Evolutionary conservation across 2,888 invertebrate species (phyloP).

Genomic region (Yponomeuta cagnagella): DNA sequence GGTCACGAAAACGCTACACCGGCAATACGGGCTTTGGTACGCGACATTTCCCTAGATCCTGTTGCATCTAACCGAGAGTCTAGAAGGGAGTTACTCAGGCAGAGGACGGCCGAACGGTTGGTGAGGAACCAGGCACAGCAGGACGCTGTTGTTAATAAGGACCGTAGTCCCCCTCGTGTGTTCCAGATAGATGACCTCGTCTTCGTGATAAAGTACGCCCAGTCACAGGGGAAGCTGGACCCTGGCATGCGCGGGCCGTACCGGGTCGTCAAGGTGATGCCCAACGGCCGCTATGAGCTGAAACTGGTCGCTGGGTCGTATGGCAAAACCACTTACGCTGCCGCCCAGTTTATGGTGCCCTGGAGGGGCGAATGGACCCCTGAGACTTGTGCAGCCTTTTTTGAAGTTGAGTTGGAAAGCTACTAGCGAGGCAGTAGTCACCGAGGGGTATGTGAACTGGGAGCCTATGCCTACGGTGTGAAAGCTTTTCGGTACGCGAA

Average conservation of each 20-base stretch:
- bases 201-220: constrained; percentile 17
- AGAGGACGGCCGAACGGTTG: not conserved
- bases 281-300: constrained; percentile 19
- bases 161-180: constrained; percentile 3
- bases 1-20: constrained; percentile 16
- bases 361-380: constrained; percentile 21
- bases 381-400: constrained; percentile 12
- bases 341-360: constrained; percentile 22
- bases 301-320: constrained; percentile 15
- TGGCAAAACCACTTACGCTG: constrained; percentile 21
- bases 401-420: constrained; percentile 8
- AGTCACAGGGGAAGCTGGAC: constrained; percentile 18
- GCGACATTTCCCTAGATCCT: constrained; percentile 12
- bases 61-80: constrained; percentile 12
- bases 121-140: constrained; percentile 4
- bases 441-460: not conserved
- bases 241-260: constrained; percentile 20
- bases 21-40: constrained; percentile 13
- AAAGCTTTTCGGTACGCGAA: constrained; percentile 2
- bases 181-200: constrained; percentile 15
- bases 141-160: constrained; percentile 6
- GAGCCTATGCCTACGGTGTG: not conserved
- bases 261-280: constrained; percentile 15
- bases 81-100: constrained; percentile 2
- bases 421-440: not conserved